phyloP scores from a whole-genome alignment of 2,888 invertebrate species.

The Cloeon dipterum region DNA sequence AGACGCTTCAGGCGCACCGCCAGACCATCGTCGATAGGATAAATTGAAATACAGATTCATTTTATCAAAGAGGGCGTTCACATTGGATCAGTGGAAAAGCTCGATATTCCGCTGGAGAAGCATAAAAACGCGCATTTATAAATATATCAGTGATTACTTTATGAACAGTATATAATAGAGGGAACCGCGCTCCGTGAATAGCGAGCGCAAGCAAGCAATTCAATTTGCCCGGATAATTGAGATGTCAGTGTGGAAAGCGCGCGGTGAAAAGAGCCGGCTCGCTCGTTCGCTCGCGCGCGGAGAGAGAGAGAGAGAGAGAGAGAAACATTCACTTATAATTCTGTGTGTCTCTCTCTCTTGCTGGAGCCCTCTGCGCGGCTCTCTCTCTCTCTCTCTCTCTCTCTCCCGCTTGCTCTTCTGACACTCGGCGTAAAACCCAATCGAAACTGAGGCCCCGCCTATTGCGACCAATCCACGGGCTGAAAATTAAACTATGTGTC shows the following conservation, averaged over 20 bases:
- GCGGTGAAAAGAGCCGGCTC: background rate
- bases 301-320: too few relatives aligned
- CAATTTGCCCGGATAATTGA: constrained; percentile 1
- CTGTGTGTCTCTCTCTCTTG: background rate
- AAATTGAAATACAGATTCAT: too few relatives aligned
- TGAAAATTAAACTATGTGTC: background rate
- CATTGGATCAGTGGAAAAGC: too few relatives aligned
- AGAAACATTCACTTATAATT: background rate
- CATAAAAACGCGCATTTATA: too few relatives aligned
- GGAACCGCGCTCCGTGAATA: too few relatives aligned
- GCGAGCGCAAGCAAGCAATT: too few relatives aligned
- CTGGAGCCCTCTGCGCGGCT: background rate
- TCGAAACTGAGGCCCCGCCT: background rate
- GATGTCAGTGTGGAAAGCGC: constrained; percentile 1
- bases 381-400: background rate
- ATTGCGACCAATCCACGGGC: background rate
- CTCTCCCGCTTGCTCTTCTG: background rate
- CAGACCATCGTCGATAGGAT: too few relatives aligned
- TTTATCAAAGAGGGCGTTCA: too few relatives aligned
- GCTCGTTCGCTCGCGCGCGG: background rate
- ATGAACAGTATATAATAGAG: too few relatives aligned
- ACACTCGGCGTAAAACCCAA: background rate
- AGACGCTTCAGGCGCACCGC: too few relatives aligned
- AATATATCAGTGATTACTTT: too few relatives aligned
- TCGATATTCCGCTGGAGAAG: too few relatives aligned